phyloP scores from a whole-genome alignment of 2,113 vertebrate genomes.

The Cromileptes altivelis region DNA sequence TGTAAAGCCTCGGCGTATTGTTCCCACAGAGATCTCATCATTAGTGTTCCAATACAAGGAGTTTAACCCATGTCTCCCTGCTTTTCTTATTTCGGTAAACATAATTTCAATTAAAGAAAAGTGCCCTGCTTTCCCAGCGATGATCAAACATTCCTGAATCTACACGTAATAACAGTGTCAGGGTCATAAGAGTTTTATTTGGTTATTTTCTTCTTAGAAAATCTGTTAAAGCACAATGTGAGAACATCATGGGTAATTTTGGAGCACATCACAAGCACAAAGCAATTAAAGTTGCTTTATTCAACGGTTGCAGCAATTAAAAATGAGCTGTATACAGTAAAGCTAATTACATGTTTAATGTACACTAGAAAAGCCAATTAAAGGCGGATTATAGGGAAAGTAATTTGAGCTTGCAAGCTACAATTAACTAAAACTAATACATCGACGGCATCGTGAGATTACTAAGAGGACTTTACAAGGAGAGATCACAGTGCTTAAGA shows the following conservation, averaged over 20 bases:
- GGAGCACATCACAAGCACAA: constrained; percentile 51
- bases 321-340: constrained; percentile 61
- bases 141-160: not conserved
- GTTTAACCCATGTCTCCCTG: not conserved
- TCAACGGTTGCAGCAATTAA: constrained; percentile 64
- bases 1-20: not conserved
- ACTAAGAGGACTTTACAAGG: constrained; percentile 33
- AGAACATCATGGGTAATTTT: constrained; percentile 36
- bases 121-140: not conserved
- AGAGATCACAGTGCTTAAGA: constrained; percentile 48
- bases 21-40: not conserved
- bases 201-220: constrained; percentile 9
- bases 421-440: constrained; percentile 62
- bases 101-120: not conserved
- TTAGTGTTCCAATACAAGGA: not conserved
- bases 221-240: constrained; percentile 17
- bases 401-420: constrained; percentile 56
- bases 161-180: not conserved
- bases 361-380: constrained; percentile 72
- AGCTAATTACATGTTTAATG: constrained; percentile 73
- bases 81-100: not conserved
- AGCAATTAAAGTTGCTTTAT: constrained; percentile 66
- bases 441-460: constrained; percentile 42
- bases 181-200: constrained; percentile 6
- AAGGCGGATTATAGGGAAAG: constrained; percentile 66